phyloP scores from a whole-genome alignment of 92 coral and sea anemone genomes.

The Galaxea fascicularis region DNA sequence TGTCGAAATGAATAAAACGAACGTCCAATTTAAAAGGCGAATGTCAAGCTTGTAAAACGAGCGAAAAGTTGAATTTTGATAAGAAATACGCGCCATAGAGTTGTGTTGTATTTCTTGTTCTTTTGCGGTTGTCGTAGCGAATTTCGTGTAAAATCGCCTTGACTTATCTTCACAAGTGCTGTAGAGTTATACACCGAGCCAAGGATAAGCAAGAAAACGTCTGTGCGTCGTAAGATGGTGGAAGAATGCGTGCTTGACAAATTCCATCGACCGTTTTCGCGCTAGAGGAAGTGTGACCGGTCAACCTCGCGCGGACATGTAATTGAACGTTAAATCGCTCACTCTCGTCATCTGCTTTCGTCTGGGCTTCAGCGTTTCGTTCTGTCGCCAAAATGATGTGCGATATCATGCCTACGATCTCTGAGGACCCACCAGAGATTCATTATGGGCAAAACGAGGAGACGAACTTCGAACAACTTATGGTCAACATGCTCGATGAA shows the following conservation, averaged over 20 bases:
- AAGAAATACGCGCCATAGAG: constrained; percentile 9
- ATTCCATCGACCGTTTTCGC: constrained; percentile 48
- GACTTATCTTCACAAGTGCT: background rate
- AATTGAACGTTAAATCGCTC: constrained; percentile 45
- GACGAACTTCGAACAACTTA: constrained; percentile 98
- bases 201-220: constrained; percentile 11
- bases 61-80: too few relatives aligned
- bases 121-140: constrained; percentile 49
- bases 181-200: constrained; percentile 4
- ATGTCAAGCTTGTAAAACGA: too few relatives aligned
- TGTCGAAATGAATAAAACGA: too few relatives aligned
- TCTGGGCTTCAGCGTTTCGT: constrained; percentile 65
- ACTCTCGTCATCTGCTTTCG: constrained; percentile 65
- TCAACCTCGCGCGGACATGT: constrained; percentile 41
- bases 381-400: constrained; percentile 91
- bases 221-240: constrained; percentile 26
- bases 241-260: constrained; percentile 41
- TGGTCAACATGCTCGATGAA: constrained; percentile 99
- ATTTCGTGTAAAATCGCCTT: background rate
- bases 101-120: constrained; percentile 47
- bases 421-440: constrained; percentile 96
- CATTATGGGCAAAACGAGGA: constrained; percentile 97
- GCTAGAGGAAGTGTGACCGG: constrained; percentile 54
- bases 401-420: constrained; percentile 98
- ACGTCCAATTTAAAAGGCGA: too few relatives aligned